Base-by-base conservation (phyloP, 2,888 invertebrate genomes). In the Mesodorylaimus sp. region DNA sequence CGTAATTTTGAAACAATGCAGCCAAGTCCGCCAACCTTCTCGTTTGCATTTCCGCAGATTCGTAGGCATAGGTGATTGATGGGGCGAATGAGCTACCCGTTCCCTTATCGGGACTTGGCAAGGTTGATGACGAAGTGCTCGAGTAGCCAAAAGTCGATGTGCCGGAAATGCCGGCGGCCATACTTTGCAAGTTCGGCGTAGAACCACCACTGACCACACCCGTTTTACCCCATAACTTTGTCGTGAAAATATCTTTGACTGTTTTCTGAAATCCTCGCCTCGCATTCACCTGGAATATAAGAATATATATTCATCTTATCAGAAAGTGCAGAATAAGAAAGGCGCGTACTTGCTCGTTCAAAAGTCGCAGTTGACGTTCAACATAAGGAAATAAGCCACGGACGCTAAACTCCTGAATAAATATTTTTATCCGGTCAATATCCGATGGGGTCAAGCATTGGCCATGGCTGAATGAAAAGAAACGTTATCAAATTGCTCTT, bases 1-100 rank as follows among this genome's bases (percentile, higher is more conserved):
- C 79, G 71, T 91, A 91, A 64, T 88, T 81, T 2, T 88, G 85
- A 68, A 93, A 88, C 77, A 95, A 79, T 68, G 97, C 93, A 70
- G 88, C 87, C 5, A 97, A 73, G 70, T 97, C 97, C 1, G 86
- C 95, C 39, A 95, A 70, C 51, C 89, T 80, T 52, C 97, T 76
- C 45, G 87, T 76, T 68, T 95, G 91, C 54, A 95, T 73, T 71
- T 97, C 95, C 0, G 84, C 81, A 3, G 73, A 70, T 55, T 75
- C 74, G 36, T 64, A 60, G 2, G 70, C 64, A 54, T 69, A 70
- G 27, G 62, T 66, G 52, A 51, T 27, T 10, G 44, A 13, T 27
- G 24, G 10, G 32, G 32, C 32, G 32, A 44, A 46, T 5, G 19
- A 10, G 32, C 16, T 16, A 21, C 13, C 21, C 16, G 32, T 7